Evolutionary conservation across 30 jellyfish, hydroid and myxozoan genomes (phyloP).

Genomic region (Turritopsis rubra): DNA sequence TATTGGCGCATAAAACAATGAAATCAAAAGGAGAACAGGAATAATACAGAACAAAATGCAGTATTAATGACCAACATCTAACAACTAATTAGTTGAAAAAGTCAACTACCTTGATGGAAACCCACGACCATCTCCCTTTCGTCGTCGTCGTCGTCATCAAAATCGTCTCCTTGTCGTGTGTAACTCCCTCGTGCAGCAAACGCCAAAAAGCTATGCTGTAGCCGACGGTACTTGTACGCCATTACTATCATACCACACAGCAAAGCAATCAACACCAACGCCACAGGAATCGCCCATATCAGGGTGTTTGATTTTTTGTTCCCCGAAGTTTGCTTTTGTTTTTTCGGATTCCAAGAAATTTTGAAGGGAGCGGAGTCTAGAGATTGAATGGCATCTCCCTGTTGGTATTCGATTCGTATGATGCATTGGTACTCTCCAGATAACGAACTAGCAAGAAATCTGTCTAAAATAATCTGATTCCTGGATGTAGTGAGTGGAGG

Average conservation of each 20-base stretch:
- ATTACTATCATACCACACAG: constrained; percentile 60
- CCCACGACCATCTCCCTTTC: constrained; percentile 55
- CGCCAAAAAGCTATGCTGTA: constrained; percentile 95
- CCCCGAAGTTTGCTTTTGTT: constrained; percentile 4
- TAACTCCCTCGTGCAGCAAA: constrained; percentile 85
- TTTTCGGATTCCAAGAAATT: neutral
- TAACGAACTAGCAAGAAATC: neutral
- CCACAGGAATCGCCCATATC: constrained; percentile 95
- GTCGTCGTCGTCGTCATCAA: constrained; percentile 46
- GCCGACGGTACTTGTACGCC: constrained; percentile 59
- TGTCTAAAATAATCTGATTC: neutral
- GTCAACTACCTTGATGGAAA: constrained; percentile 62
- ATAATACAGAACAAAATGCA: neutral
- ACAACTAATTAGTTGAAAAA: constrained; percentile 57
- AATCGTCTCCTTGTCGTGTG: constrained; percentile 70
- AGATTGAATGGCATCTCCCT: neutral
- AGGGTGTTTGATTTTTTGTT: constrained; percentile 28
- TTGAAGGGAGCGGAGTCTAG: neutral
- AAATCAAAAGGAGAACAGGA: no score
- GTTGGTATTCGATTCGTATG: neutral
- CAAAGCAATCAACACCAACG: constrained; percentile 65
- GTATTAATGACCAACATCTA: neutral
- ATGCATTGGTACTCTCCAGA: neutral
- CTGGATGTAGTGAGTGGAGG: neutral
- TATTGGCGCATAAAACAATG: no score